Conservation (phyloP, 2,797 vertebrate species). For the Acridotheres tristis region DNA sequence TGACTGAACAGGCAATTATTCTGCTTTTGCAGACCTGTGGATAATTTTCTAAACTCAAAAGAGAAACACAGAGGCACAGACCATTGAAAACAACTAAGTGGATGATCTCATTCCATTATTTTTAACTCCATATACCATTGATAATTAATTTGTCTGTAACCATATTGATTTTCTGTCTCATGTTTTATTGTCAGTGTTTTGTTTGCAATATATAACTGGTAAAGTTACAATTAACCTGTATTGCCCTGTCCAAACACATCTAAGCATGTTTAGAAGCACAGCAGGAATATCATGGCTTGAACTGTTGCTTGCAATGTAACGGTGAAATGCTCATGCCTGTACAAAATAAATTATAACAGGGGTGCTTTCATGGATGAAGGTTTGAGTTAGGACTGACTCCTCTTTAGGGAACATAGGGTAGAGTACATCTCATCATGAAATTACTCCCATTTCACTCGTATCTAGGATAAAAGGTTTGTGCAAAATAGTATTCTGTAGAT, state of each 20-base stretch:
- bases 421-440: background rate
- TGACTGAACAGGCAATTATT: background rate
- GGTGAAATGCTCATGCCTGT: background rate
- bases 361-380: background rate
- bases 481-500: background rate
- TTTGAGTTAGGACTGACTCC: background rate
- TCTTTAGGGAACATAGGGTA: background rate
- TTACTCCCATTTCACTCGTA: background rate
- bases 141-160: conserved; percentile 70
- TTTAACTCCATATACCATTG: conserved; percentile 52
- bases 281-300: background rate
- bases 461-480: background rate
- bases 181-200: conserved; percentile 63
- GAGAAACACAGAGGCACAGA: background rate
- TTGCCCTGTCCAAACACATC: conserved; percentile 10
- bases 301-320: background rate
- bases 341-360: background rate
- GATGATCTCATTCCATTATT: conserved; percentile 63
- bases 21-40: background rate
- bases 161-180: conserved; percentile 58
- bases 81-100: conserved; percentile 41
- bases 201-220: conserved; percentile 55
- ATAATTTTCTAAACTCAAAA: conserved; percentile 21
- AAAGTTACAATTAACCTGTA: conserved; percentile 57
- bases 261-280: background rate